A percentile compares a stretch with the other conserved stretches of the same genome.
phyloP scores from a whole-genome alignment of 2,797 vertebrate genomes.

The Brachyalestes nurse region DNA sequence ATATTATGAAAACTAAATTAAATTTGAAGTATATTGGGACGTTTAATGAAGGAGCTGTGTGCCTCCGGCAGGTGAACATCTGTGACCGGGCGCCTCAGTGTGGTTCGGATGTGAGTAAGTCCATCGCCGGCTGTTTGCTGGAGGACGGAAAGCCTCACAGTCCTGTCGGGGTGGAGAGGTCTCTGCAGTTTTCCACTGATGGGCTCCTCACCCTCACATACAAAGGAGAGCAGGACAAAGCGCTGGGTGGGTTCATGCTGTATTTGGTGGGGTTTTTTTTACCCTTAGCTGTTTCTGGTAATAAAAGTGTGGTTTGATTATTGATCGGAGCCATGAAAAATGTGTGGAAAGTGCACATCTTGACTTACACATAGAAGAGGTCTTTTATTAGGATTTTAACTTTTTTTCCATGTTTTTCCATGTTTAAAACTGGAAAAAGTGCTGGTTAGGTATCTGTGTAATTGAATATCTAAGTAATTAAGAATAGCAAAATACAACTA shows the following conservation, averaged over 20 bases:
- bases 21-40: neutral
- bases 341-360: too few relatives aligned
- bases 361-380: neutral
- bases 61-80: slow-evolving; percentile 86
- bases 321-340: too few relatives aligned
- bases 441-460: neutral
- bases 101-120: slow-evolving; percentile 58
- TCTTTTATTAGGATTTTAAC: too few relatives aligned
- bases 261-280: neutral
- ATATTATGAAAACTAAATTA: neutral
- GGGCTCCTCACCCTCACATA: slow-evolving; percentile 87
- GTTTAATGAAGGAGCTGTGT: neutral
- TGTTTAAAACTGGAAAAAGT: too few relatives aligned
- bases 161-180: slow-evolving; percentile 79
- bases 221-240: slow-evolving; percentile 70
- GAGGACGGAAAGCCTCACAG: slow-evolving; percentile 65
- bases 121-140: slow-evolving; percentile 83
- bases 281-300: neutral
- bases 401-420: too few relatives aligned
- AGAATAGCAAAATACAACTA: neutral
- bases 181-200: slow-evolving; percentile 85
- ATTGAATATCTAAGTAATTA: neutral
- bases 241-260: slow-evolving; percentile 72
- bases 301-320: too few relatives aligned
- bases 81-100: slow-evolving; percentile 79